A percentile compares a stretch with the other conserved stretches of the same genome.
These are phyloP conservation scores for Prenolepis imparis DNA, from an alignment of 2,888 invertebrate species.

Conservation along the genomic window DNA sequence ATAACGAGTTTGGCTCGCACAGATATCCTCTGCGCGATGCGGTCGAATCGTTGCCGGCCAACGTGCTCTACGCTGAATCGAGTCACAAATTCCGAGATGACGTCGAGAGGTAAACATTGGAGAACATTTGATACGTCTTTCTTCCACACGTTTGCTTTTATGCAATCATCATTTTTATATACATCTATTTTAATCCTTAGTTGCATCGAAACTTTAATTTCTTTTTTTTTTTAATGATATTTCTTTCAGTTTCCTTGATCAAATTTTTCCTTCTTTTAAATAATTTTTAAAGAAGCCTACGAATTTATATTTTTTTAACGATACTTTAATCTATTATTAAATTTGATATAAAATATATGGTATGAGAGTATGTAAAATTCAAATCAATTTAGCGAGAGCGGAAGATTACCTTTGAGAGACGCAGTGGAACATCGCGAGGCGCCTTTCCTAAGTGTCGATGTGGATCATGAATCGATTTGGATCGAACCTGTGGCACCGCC, in stretches of 20 bases:
- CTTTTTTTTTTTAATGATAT: not conserved
- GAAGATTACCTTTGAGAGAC: constrained; percentile 89
- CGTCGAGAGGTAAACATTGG: constrained; percentile 26
- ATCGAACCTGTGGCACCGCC: constrained; percentile 82
- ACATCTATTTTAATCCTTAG: not conserved
- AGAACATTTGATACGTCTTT: not conserved
- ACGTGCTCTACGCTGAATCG: constrained; percentile 1
- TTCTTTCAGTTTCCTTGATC: not conserved
- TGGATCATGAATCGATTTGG: constrained; percentile 82
- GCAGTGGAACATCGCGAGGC: constrained; percentile 89
- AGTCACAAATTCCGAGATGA: not conserved
- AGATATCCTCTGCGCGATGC: constrained; percentile 91
- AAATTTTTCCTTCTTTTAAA: not conserved
- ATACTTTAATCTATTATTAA: not conserved
- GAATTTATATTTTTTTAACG: not conserved
- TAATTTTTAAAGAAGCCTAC: not conserved
- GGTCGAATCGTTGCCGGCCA: constrained; percentile 88
- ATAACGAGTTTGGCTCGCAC: constrained; percentile 84
- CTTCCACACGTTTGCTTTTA: not conserved
- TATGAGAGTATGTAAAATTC: not conserved
- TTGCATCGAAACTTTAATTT: no score
- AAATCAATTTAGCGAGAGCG: constrained; percentile 49
- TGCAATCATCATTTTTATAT: not conserved
- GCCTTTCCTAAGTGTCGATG: constrained; percentile 77
- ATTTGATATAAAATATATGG: not conserved